phyloP scores from a whole-genome alignment of 2,113 vertebrate genomes.

The Tinamus guttatus region DNA sequence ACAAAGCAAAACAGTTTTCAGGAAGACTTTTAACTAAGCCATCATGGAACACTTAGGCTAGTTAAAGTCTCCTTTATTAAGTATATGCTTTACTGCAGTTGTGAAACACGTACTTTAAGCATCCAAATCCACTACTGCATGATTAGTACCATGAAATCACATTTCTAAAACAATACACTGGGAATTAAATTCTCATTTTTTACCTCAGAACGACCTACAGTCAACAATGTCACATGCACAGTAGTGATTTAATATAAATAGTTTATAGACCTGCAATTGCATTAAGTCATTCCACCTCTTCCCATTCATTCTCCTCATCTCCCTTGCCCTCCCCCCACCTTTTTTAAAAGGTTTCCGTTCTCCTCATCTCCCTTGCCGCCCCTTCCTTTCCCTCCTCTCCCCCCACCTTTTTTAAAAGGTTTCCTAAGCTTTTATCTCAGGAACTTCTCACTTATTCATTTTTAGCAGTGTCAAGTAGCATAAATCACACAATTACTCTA shows the following conservation, averaged over 20 bases:
- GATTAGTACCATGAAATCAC: slow-evolving; percentile 39
- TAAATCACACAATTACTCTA: neutral
- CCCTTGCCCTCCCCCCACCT: fast-evolving
- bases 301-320: neutral
- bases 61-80: slow-evolving; percentile 38
- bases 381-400: fast-evolving
- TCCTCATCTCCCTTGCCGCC: too few species aligned
- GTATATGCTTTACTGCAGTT: slow-evolving; percentile 18
- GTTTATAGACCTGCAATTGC: neutral
- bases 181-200: neutral
- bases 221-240: neutral
- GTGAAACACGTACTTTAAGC: slow-evolving; percentile 34
- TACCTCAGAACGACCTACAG: neutral
- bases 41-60: neutral
- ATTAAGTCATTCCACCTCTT: neutral
- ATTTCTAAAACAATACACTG: slow-evolving; percentile 35
- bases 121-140: neutral
- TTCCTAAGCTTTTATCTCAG: neutral
- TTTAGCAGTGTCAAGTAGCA: neutral
- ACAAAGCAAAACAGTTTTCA: neutral
- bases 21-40: slow-evolving; percentile 32
- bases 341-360: neutral
- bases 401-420: neutral
- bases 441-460: neutral
- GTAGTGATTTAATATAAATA: neutral